A percentile compares a stretch with the other conserved stretches of the same genome.
Conservation (phyloP, 1,140 invertebrate species). For the Samia ricini region DNA sequence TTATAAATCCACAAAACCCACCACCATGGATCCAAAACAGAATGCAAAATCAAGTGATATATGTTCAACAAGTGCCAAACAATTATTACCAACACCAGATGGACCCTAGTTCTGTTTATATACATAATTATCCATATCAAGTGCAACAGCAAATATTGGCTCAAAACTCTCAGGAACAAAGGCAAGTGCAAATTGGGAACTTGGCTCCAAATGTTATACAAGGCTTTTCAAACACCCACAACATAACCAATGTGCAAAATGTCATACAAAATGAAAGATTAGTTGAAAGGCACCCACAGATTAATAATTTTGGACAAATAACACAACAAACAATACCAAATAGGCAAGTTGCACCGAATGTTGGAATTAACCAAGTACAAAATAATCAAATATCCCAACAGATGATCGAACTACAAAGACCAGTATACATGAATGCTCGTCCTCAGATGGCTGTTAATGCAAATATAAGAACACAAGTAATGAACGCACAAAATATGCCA, state of each 20-base stretch:
- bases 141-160: conserved; percentile 51
- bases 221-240: conserved; percentile 28
- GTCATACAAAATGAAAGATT: conserved; percentile 3
- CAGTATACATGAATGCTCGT: conserved; percentile 14
- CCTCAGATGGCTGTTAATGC: conserved; percentile 10
- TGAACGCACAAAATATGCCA: not conserved
- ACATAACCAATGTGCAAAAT: conserved; percentile 19
- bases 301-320: conserved; percentile 7
- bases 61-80: conserved; percentile 57
- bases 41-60: conserved; percentile 53
- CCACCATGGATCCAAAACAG: conserved; percentile 68
- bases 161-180: conserved; percentile 42
- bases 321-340: conserved; percentile 20
- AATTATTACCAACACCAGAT: conserved; percentile 48
- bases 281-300: conserved; percentile 14
- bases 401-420: conserved; percentile 10
- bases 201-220: conserved; percentile 14
- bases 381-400: conserved; percentile 1
- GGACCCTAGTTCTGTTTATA: conserved; percentile 55
- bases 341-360: conserved; percentile 25
- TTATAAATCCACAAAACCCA: conserved; percentile 62
- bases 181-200: conserved; percentile 44
- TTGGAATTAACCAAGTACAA: conserved; percentile 8
- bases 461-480: not conserved
- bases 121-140: conserved; percentile 54